Conservation (phyloP, 2,113 vertebrate genomes). For the Ahaetulla prasina region DNA sequence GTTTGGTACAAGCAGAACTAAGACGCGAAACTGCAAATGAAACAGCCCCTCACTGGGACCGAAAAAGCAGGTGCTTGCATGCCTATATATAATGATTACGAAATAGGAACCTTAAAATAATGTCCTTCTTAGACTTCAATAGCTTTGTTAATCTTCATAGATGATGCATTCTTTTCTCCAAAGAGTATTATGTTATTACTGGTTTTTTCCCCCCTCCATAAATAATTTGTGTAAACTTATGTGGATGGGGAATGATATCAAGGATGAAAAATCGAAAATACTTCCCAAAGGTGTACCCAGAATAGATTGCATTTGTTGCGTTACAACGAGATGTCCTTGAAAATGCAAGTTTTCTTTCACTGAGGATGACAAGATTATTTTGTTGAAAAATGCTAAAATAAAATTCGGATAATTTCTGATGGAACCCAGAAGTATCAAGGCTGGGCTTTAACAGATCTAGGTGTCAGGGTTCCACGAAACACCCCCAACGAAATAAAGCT, state of each 20-base stretch:
- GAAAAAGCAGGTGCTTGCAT: neutral
- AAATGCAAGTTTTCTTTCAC: neutral
- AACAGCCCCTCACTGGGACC: neutral
- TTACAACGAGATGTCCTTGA: conserved; percentile 15
- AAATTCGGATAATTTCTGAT: conserved; percentile 21
- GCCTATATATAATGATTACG: neutral
- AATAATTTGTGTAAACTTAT: neutral
- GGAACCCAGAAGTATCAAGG: conserved; percentile 11
- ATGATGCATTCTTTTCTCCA: neutral
- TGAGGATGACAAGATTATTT: neutral
- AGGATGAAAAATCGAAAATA: neutral
- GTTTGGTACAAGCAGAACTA: neutral
- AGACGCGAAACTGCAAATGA: neutral
- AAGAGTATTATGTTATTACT: neutral
- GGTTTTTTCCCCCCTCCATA: neutral
- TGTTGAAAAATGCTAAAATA: neutral
- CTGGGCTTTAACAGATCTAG: conserved; percentile 21
- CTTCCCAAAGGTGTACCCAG: neutral
- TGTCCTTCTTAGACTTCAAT: neutral
- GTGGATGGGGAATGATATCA: neutral
- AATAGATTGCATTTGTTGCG: neutral
- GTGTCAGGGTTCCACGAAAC: no score
- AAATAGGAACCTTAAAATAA: neutral
- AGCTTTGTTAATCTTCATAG: neutral
- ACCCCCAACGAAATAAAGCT: no score